Evolutionary conservation across 2,888 invertebrate genomes (phyloP), one percentile per base, ranked within the genome.

Genomic region (Lutraria lutraria): DNA sequence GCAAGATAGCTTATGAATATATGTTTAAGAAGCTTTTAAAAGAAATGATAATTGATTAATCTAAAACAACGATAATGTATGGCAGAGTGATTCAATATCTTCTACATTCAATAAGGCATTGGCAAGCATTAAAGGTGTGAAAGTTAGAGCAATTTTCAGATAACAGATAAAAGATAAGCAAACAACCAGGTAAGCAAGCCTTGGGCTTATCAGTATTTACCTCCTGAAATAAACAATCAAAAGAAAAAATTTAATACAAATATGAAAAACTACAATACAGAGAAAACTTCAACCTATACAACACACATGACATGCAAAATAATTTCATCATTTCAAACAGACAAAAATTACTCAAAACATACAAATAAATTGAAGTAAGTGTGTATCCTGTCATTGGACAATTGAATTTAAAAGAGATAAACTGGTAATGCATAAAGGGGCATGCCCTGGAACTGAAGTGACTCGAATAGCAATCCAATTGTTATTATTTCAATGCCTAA

Each of bases 201-300:
- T 25, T 12, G n/a, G 63, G 63, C 63, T 68, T n/a, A 68, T 68
- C 63, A 25, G 63, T 68, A 68, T 25, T 68, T 25, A 68, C 63
- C 63, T 68, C 63, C 63, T 68, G 63, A 68, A 68, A 68, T 68
- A 68, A 43, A 68, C 12, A 68, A 68, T 68, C 21, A 68, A 68
- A 25, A 68, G 25, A 63, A 68, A 68, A 68, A 3, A 25, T 4
- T 25, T 25, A 10, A 25, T 25, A n/a, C n/a, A 68, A 60, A 25
- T 25, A 25, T 68, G 25, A 13, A 68, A 68, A n/a, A 68, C 12
- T 68, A 25, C 63, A 68, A 68, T 68, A 68, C 63, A 68, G 25
- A 68, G 25, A 25, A n/a, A 68, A 68, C 63, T 25, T 6, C 21
- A 63, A 25, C 25, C 6, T 25, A 43, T 43, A 43, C 43, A 43